Conservation (phyloP, 2,113 vertebrate genomes). For the Lepus americanus region DNA sequence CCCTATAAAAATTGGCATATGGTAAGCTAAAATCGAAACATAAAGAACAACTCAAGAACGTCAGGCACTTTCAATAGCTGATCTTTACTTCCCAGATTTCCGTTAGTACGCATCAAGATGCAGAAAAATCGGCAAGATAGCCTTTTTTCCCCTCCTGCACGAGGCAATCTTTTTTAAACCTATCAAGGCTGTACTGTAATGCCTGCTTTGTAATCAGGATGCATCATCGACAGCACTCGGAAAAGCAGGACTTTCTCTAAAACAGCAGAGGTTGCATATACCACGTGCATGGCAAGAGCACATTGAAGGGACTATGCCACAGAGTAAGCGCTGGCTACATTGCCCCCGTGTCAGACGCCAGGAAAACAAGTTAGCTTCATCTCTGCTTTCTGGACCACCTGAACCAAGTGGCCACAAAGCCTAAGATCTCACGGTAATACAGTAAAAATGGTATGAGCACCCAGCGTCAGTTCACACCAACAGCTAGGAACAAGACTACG, state of each 20-base stretch:
- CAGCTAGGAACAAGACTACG: not conserved
- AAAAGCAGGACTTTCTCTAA: not conserved
- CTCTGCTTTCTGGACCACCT: not conserved
- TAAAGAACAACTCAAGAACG: constrained; percentile 52
- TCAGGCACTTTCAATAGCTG: constrained; percentile 39
- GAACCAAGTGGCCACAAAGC: not conserved
- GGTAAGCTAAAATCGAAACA: constrained; percentile 55
- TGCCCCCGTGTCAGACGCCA: not conserved
- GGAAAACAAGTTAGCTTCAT: not conserved
- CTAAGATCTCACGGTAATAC: not conserved
- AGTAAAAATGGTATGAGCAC: not conserved
- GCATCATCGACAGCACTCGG: rapidly evolving
- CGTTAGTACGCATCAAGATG: constrained; percentile 51
- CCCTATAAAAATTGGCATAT: constrained; percentile 41
- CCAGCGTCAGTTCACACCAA: not conserved
- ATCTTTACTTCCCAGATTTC: constrained; percentile 15
- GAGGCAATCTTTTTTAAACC: constrained; percentile 9
- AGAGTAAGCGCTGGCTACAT: too few relatives aligned
- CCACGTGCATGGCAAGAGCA: rapidly evolving
- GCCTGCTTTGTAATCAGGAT: not conserved
- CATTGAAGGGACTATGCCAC: not conserved
- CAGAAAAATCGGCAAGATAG: constrained; percentile 50
- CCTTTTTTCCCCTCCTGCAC: not conserved
- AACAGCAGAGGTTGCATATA: not conserved
- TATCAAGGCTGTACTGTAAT: not conserved